Evolutionary conservation across 2,797 vertebrate species (phyloP), one percentile per base, ranked within the genome.

Genomic region (Sandelia bainsii): DNA sequence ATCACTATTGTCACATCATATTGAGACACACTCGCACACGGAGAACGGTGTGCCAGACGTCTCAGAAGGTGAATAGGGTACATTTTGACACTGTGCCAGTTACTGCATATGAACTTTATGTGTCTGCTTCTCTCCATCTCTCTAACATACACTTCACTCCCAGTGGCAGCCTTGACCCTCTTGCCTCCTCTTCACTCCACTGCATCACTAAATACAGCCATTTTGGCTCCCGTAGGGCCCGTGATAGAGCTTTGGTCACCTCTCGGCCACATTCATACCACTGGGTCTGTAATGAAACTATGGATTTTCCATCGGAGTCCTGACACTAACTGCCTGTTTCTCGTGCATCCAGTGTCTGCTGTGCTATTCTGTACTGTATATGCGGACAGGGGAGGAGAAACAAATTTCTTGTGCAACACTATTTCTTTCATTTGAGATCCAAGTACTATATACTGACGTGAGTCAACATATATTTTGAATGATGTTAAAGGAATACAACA

Each of bases 261-360:
- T 83, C 78, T 71, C 63, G 48, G 90, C 77, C 87, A 86, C 90
- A 86, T 92, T 92, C 84, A 85, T 84, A 90, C 84, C 86, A 84
- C 87, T 77, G 78, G 82, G 87, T 81, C 83, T 85, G 90, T 94
- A 95, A 94, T 94, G 91, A 93, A 94, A 93, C 90, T 93, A 93
- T 92, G 89, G 93, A 93, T 93, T 94, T 93, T 92, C 87, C 85
- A 93, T 91, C 85, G 51, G 52, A 61, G 72, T 56, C 69, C 73
- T 89, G 91, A 91, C 92, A 90, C 82, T 81, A 89, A 90, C 84
- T 77, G 89, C 85, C 90, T 86, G 89, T 89, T 89, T 85, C 81
- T 84, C 34, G 79, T 82, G 84, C 83, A 85, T 90, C 74, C 69
- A 48, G 72, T 85, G 84, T 84, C 77, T 68, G 23, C 71, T 32